A percentile compares a stretch with the other conserved stretches of the same genome.
phyloP scores from a whole-genome alignment of 2,113 vertebrate genomes.

The Centropus bengalensis region DNA sequence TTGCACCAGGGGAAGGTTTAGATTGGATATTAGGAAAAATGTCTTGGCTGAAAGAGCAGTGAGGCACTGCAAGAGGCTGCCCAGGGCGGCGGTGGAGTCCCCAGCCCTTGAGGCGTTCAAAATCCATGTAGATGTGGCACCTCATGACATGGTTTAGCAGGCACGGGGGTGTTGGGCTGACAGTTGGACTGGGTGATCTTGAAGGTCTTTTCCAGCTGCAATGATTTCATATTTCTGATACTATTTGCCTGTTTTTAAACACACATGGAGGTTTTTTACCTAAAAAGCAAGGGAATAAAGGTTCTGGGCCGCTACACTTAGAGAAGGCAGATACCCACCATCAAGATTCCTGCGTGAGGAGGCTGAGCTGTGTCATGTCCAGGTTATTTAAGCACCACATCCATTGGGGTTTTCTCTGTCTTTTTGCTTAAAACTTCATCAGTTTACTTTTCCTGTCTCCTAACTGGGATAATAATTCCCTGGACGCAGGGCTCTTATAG shows the following conservation, averaged over 20 bases:
- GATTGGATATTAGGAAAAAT: too few species aligned
- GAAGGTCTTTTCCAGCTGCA: too few species aligned
- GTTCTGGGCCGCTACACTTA: fast-evolving
- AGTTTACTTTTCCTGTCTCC: not conserved
- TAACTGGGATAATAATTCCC: not conserved
- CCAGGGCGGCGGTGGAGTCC: too few species aligned
- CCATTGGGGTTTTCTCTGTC: not conserved
- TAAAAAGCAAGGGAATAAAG: not conserved
- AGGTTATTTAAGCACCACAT: not conserved
- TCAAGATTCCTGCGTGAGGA: not conserved
- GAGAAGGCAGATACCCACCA: not conserved
- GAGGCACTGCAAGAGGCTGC: too few species aligned
- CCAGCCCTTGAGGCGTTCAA: too few species aligned
- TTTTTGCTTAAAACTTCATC: not conserved
- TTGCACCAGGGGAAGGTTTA: too few species aligned
- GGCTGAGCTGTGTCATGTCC: not conserved
- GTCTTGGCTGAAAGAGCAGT: too few species aligned
- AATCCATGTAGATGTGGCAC: too few species aligned
- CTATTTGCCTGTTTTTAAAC: not conserved
- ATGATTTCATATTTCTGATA: too few species aligned
- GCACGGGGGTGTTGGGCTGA: too few species aligned
- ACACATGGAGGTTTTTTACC: not conserved
- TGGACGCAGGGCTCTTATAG: not conserved
- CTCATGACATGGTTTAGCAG: too few species aligned
- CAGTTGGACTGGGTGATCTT: too few species aligned